Conservation (phyloP, 2,888 invertebrate species). For the Andrena camellia region DNA sequence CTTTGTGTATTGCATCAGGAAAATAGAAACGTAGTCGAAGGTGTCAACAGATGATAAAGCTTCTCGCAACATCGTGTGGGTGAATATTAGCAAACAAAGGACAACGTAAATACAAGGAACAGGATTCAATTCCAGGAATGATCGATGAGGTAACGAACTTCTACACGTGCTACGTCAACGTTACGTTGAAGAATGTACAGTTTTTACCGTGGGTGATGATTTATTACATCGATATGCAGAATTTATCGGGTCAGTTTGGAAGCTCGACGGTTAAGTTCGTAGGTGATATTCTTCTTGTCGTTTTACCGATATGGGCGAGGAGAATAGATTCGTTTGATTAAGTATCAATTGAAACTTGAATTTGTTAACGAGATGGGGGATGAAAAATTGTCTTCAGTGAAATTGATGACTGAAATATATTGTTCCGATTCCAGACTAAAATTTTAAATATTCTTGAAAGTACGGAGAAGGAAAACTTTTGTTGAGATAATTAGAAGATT, state of each 20-base stretch:
- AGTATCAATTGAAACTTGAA: neutral
- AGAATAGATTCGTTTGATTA: neutral
- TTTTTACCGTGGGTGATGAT: slow-evolving; percentile 11
- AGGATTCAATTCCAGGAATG: slow-evolving; percentile 30
- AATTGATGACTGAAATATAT: neutral
- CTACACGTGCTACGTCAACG: slow-evolving; percentile 13
- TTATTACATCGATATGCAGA: slow-evolving; percentile 8
- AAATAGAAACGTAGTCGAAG: neutral
- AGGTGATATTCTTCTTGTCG: neutral
- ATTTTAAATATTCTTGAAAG: neutral
- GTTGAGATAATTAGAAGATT: neutral
- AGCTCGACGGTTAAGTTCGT: neutral
- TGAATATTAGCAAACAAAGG: neutral
- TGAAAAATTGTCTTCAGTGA: neutral
- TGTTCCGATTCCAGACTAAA: neutral
- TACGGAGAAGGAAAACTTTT: neutral
- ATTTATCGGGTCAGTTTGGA: slow-evolving; percentile 3
- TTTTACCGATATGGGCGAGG: neutral
- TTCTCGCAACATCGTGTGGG: neutral
- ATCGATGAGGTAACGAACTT: slow-evolving; percentile 32
- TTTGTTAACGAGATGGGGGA: neutral
- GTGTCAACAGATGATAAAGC: slow-evolving; percentile 5
- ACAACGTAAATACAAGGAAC: slow-evolving; percentile 13
- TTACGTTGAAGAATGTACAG: slow-evolving; percentile 34
- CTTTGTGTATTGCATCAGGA: neutral